Conservation (phyloP, 2,888 invertebrate genomes). For the Bursaphelenchus okinawaensis region DNA sequence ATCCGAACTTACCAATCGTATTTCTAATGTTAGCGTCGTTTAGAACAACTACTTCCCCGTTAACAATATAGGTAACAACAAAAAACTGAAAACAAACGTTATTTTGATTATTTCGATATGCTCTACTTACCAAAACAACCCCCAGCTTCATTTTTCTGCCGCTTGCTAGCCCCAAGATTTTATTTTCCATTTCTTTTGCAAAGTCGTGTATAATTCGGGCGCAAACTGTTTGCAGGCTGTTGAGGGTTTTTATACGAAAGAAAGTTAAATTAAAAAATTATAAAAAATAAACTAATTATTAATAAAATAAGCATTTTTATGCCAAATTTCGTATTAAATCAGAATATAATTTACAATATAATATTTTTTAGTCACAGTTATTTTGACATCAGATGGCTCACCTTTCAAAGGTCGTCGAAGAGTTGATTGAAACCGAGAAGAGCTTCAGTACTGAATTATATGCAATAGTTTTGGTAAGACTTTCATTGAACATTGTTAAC, state of each 20-base stretch:
- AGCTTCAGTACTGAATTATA: neutral
- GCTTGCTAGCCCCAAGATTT: too few species aligned
- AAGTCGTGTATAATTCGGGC: neutral
- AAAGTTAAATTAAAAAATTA: too few species aligned
- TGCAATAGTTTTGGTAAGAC: neutral
- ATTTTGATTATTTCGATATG: neutral
- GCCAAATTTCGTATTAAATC: too few species aligned
- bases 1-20: neutral
- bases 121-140: neutral
- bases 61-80: neutral
- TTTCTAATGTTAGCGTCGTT: neutral
- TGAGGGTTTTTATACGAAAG: too few species aligned
- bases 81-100: neutral
- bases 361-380: too few species aligned
- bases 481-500: too few species aligned
- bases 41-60: neutral
- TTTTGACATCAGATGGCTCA: too few species aligned
- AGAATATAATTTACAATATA: too few species aligned
- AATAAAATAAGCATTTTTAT: too few species aligned
- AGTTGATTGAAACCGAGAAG: neutral
- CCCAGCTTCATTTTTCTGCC: neutral
- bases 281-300: too few species aligned
- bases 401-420: neutral
- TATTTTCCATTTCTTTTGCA: neutral
- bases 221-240: neutral